Base-by-base conservation (phyloP, 1,140 invertebrate species). In the Oncopeltus fasciatus region DNA sequence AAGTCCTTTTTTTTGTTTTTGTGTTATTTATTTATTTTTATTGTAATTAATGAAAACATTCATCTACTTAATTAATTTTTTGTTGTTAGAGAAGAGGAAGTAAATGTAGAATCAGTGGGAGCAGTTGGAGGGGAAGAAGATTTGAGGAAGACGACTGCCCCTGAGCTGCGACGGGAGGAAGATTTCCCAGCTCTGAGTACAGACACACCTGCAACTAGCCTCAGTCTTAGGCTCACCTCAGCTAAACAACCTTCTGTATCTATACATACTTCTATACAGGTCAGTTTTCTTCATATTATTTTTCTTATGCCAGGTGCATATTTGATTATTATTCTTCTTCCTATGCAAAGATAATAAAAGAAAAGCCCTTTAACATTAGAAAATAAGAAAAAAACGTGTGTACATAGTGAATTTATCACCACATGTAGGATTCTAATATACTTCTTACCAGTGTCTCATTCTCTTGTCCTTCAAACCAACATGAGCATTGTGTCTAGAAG, bases 141-240 rank as follows among this genome's bases (percentile, higher is more conserved):
- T 16, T 18, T 14, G 12, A 26, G 49, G 24, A 53, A 26, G 24
- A 14, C 49, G 1, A 18, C 24, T 53, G 49, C 49, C 11, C 49
- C 49, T 26, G 49, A 53, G 21, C 49, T 53, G 24, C 5, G 24
- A 16, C 47, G 43, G 24, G 24, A 58, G 28, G 56, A 66, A 61
- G 64, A 66, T 61, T 66, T 67, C 57, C 64, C 64, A 44, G 62
- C 66, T 21, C 64, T 67, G 16, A 28, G 56, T 20, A 64, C 60
- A 43, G 64, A 65, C 11, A 28, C 60, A 53, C 9, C 33, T 26
- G 18, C 16, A 18, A 24, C 49, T 24, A 59, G 56, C 12, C 47
- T 57, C 2, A 51, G 26, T 20, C 29, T 60, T 49, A 65, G 21
- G 20, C 18, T 53, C 16, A 53, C 49, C 24, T 57, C 56, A 5